Base-by-base conservation (phyloP, 1,140 invertebrate genomes). In the Drosophila pseudoananassae region DNA sequence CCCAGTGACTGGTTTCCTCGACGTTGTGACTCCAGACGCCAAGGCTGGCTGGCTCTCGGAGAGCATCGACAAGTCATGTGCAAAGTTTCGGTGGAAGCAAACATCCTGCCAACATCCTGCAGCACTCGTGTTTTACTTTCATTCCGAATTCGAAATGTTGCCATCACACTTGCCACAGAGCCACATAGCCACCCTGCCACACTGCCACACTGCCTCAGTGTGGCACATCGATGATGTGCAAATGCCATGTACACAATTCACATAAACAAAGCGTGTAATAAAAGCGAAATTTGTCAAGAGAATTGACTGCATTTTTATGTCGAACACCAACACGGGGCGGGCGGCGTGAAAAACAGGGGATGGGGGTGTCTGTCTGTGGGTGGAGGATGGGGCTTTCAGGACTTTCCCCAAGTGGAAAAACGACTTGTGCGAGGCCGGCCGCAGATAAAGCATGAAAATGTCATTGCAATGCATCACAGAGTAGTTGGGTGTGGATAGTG, bases 211-310 rank as follows among this genome's bases (percentile, higher is more conserved):
- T 20, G 20, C 20, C 20, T 20, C 20, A 12, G 31, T 45, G 36
- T 45, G 36, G 56, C 43, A 60, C 56, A 52, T 72, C 38, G 64
- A 78, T 74, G 59, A 78, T 83, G 75, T 78, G 70, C 72, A 76
- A 68, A 76, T 81, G 78, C 54, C 61, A 61, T 66, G 64, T 57
- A 50, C 64, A 69, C 68, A 73, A 55, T 14, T 75, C 70, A 52
- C 70, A 65, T 74, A 74, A 58, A 64, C 69, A 57, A 74, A 65
- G 70, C 58, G 71, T 78, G 58, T 64, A 84, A 83, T 84, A 79
- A 84, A 83, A 68, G 76, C 50, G 50, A 83, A 79, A 83, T 83
- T 83, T 83, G 76, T 84, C 80, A 83, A 66, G 76, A 73, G 80
- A 84, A 79, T 79, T 66, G 80, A 83, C 80, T 84, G 80, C 80